Evolutionary conservation across 2,113 vertebrate species (phyloP), one percentile per base, ranked within the genome.

Genomic region (Cebus imitator): DNA sequence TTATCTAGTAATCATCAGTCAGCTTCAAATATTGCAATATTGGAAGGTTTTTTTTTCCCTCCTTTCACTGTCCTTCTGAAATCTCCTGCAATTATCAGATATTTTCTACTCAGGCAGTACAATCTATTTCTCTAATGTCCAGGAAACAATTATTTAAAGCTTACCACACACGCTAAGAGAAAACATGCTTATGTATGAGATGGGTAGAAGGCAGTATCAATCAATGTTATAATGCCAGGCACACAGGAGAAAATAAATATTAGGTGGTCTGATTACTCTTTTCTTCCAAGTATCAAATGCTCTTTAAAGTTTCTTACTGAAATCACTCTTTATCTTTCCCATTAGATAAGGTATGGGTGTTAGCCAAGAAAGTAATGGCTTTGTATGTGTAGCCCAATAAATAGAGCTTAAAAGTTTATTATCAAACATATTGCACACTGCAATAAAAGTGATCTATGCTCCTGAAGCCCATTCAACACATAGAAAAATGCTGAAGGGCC

Each of bases 401-500:
- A 97, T 64, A 97, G 52, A 96, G 50, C 92, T 98, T 97, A 97
- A 97, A 98, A 97, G 70, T 98, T 98, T 98, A 97, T 98, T 97
- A 97, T 94, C 64, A 97, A 96, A 94, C 97, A 92, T 40, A 97
- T 73, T 95, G 25, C 7, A 75, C 76, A 27, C 45, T 94, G 82
- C 89, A 96, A 92, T 96, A 98, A 97, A 98, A 97, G 72, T 94
- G 17, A 98, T 97, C 97, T 97, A 89, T 96, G 78, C 20, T 94
- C 11, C 93, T n/a, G 43, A 95, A 95, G 27, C 5, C 18, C 73
- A 87, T 91, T 98, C 66, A 93, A 64, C 95, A 87, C 30, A 95
- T 1, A 96, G 94, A 97, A 94, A 64, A 94, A 55, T 88, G 30
- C 73, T 97, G 64, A 96, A 91, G 92, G 90, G 32, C 91, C 90